Evolutionary conservation across 2,888 invertebrate species (phyloP).

Genomic region (Tinea semifulvella): DNA sequence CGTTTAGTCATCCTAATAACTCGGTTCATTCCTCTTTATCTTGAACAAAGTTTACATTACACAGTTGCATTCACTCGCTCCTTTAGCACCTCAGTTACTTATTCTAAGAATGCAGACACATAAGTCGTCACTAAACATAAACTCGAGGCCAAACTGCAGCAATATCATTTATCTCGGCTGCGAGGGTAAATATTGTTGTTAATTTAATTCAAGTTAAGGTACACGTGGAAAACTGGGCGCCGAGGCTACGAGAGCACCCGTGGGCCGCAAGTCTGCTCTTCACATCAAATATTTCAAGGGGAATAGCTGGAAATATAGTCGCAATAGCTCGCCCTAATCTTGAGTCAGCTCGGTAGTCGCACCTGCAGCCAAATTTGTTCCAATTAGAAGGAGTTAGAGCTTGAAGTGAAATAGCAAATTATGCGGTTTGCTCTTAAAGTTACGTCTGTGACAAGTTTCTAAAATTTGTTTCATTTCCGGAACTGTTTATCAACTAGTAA

Average conservation of each 20-base stretch:
- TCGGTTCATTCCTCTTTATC: conserved; percentile 29
- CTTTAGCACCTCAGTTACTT: conserved; percentile 33
- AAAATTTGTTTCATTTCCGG: too few relatives aligned
- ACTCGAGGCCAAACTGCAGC: conserved; percentile 53
- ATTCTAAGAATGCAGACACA: conserved; percentile 51
- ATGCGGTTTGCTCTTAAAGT: conserved; percentile 59
- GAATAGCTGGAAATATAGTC: conserved; percentile 50
- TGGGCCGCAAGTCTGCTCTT: conserved; percentile 50
- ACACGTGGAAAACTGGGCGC: conserved; percentile 36
- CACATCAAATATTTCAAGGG: conserved; percentile 59
- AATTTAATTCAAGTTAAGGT: conserved; percentile 60
- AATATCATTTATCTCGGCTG: conserved; percentile 58
- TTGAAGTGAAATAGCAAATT: conserved; percentile 63
- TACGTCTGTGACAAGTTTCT: conserved; percentile 36
- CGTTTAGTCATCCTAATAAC: conserved; percentile 31
- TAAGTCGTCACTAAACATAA: conserved; percentile 54
- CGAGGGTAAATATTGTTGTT: conserved; percentile 63
- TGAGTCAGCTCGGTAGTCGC: conserved; percentile 63
- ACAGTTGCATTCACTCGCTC: conserved; percentile 23
- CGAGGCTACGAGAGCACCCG: conserved; percentile 24
- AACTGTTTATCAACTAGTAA: too few relatives aligned
- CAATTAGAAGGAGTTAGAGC: conserved; percentile 64
- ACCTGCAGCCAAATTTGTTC: conserved; percentile 66
- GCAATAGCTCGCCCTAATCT: conserved; percentile 62
- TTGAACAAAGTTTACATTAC: conserved; percentile 24